These are phyloP conservation scores for Druceiella hillmani DNA, from an alignment of 2,888 invertebrate genomes.

Conservation along the genomic window DNA sequence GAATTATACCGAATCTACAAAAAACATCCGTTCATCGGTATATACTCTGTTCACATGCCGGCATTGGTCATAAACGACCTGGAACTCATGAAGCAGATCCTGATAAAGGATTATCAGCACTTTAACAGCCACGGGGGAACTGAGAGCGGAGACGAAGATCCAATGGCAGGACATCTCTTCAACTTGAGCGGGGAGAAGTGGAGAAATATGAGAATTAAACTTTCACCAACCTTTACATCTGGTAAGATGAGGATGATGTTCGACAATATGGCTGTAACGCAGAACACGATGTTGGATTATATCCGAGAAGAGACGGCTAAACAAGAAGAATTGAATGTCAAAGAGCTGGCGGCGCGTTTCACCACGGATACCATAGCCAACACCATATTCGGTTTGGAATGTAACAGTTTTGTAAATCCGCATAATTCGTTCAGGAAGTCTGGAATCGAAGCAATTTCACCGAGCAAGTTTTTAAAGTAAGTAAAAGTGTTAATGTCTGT, in stretches of 20 bases:
- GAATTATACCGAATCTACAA: slow-evolving; percentile 54
- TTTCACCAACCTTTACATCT: slow-evolving; percentile 62
- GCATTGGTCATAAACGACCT: slow-evolving; percentile 58
- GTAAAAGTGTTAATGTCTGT: too few relatives aligned
- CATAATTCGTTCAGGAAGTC: too few relatives aligned
- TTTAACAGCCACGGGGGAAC: slow-evolving; percentile 63
- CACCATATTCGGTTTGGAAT: slow-evolving; percentile 58
- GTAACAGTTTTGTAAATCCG: slow-evolving; percentile 52
- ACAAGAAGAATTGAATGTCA: slow-evolving; percentile 42
- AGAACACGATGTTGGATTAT: slow-evolving; percentile 44
- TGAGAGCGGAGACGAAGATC: slow-evolving; percentile 55
- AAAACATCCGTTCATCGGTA: slow-evolving; percentile 47
- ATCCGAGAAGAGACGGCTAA: slow-evolving; percentile 32
- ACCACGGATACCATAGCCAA: slow-evolving; percentile 58
- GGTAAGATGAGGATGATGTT: slow-evolving; percentile 64
- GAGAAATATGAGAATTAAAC: slow-evolving; percentile 56
- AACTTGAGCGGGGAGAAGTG: slow-evolving; percentile 53
- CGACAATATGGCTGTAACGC: slow-evolving; percentile 51
- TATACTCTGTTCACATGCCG: slow-evolving; percentile 58
- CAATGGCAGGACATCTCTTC: slow-evolving; percentile 56
- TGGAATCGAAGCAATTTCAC: too few relatives aligned
- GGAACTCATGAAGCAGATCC: slow-evolving; percentile 53
- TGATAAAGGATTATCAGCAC: slow-evolving; percentile 57
- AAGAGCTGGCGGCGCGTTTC: slow-evolving; percentile 53
- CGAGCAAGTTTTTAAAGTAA: too few relatives aligned